Evolutionary conservation across 2,888 invertebrate genomes (phyloP).

Genomic region (Linnaemya vulpina): DNA sequence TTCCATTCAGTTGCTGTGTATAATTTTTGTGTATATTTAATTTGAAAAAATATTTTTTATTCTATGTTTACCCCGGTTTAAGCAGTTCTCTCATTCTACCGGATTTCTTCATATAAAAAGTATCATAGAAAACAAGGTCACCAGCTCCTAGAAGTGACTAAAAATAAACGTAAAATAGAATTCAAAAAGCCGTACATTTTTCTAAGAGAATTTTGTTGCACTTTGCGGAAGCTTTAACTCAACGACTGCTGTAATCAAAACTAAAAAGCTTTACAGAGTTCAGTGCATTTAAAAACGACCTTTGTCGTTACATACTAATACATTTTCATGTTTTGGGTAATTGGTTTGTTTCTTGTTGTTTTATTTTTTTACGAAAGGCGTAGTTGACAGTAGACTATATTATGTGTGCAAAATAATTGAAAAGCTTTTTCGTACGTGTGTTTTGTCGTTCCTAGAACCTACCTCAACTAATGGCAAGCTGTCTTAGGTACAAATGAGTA

Average conservation of each 20-base stretch:
- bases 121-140: constrained; percentile 67
- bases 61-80: constrained; percentile 26
- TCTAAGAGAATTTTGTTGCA: constrained; percentile 25
- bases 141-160: constrained; percentile 67
- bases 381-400: constrained; percentile 22
- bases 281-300: constrained; percentile 67
- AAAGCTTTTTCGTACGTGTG: constrained; percentile 49
- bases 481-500: constrained; percentile 35
- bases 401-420: constrained; percentile 21
- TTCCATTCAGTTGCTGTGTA: constrained; percentile 10
- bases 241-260: neutral
- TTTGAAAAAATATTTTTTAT: neutral
- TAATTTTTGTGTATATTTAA: constrained; percentile 5
- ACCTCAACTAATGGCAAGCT: constrained; percentile 61
- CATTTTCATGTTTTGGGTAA: constrained; percentile 41
- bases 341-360: neutral
- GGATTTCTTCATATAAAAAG: constrained; percentile 25
- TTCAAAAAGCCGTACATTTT: constrained; percentile 2
- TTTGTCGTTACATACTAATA: constrained; percentile 52
- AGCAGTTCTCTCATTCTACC: constrained; percentile 33
- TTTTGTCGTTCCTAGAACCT: constrained; percentile 62
- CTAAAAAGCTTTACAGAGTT: constrained; percentile 65
- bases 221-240: constrained; percentile 37
- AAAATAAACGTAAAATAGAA: constrained; percentile 59
- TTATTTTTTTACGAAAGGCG: constrained; percentile 19